Percentiles rank a stretch among this genome's conserved stretches.
phyloP scores from a whole-genome alignment of 2,888 invertebrate genomes.

The Crematogaster levior region DNA sequence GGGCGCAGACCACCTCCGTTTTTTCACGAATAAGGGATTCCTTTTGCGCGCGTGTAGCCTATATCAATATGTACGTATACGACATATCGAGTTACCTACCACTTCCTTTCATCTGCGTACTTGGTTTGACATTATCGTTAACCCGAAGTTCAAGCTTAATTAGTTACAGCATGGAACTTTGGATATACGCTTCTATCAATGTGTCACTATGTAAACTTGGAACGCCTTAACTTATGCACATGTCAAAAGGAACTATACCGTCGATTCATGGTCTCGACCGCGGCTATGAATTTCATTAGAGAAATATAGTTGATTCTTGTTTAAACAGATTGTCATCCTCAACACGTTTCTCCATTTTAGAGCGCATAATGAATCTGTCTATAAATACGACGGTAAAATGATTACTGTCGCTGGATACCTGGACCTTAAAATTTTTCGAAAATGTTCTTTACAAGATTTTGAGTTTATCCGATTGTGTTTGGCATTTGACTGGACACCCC shows the following conservation, averaged over 20 bases:
- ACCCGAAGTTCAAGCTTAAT: conserved; percentile 25
- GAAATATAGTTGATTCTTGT: background rate
- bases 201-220: conserved; percentile 35
- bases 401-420: background rate
- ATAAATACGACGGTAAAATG: background rate
- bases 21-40: conserved; percentile 32
- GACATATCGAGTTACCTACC: conserved; percentile 1
- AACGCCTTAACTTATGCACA: conserved; percentile 10
- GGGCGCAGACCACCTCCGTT: background rate
- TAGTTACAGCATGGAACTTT: conserved; percentile 25
- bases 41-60: conserved; percentile 19
- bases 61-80: background rate
- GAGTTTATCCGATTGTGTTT: background rate
- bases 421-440: background rate
- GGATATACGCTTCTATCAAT: conserved; percentile 33
- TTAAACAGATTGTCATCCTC: background rate
- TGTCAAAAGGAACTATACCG: conserved; percentile 15
- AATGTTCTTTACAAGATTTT: background rate
- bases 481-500: conserved; percentile 29
- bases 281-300: background rate
- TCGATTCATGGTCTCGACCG: background rate
- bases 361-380: background rate
- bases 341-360: background rate
- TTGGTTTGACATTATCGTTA: conserved; percentile 38
- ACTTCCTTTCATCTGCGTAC: conserved; percentile 12